These are phyloP conservation scores for Mimachlamys varia DNA, from an alignment of 2,888 invertebrate genomes.

Conservation along the genomic window DNA sequence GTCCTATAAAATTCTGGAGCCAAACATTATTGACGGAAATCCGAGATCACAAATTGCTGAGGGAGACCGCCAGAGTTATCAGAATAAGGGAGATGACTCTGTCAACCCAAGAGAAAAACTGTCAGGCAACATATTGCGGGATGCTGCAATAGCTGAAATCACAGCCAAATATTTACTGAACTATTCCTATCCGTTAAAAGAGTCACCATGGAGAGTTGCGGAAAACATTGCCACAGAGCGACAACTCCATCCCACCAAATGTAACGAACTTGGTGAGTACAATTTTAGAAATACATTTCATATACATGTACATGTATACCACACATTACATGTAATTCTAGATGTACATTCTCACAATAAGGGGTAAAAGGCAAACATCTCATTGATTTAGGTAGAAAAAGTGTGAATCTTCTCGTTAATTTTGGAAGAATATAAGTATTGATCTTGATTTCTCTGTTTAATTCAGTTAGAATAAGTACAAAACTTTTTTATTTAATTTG, in stretches of 20 bases:
- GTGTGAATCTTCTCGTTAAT: too few relatives aligned
- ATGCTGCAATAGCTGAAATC: conserved; percentile 57
- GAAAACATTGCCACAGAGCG: conserved; percentile 76
- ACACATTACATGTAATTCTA: too few relatives aligned
- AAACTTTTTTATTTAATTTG: too few relatives aligned
- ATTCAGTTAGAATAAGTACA: too few relatives aligned
- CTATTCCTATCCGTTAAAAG: conserved; percentile 53
- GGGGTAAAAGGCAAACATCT: too few relatives aligned
- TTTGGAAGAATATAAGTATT: too few relatives aligned
- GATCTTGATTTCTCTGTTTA: too few relatives aligned
- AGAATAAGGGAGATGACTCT: conserved; percentile 47
- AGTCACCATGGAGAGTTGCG: conserved; percentile 76
- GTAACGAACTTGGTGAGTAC: conserved; percentile 71
- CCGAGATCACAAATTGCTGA: conserved; percentile 45
- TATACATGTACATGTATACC: too few relatives aligned
- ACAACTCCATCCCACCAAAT: conserved; percentile 73
- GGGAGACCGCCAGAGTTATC: conserved; percentile 34
- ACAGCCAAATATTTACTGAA: conserved; percentile 62
- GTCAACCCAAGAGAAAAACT: background rate
- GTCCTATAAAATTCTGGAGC: conserved; percentile 67
- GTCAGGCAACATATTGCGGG: conserved; percentile 43
- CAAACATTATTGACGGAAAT: conserved; percentile 56
- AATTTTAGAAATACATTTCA: too few relatives aligned
- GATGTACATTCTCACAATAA: too few relatives aligned
- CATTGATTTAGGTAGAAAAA: too few relatives aligned